A percentile compares a stretch with the other conserved stretches of the same genome.
Evolutionary conservation across 1,140 invertebrate species (phyloP).

Genomic region (Neotoxoptera formosana): DNA sequence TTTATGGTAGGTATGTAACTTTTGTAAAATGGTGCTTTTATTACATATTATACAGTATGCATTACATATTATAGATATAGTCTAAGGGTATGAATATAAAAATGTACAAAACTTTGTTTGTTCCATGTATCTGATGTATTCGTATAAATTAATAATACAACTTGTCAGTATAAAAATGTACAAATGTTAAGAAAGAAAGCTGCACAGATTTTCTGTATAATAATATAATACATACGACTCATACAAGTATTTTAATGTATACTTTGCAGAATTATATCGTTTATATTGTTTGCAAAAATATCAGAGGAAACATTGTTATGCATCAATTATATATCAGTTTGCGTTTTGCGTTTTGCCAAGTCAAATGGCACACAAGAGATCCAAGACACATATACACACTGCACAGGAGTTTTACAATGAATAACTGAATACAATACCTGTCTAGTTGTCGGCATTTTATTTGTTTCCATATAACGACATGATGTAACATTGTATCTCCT

Average conservation of each 20-base stretch:
- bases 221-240: neutral
- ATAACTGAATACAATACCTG: slow-evolving; percentile 35
- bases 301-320: slow-evolving; percentile 4
- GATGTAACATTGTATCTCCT: slow-evolving; percentile 8
- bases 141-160: neutral
- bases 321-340: slow-evolving; percentile 13
- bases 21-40: neutral
- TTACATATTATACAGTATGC: neutral
- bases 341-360: neutral
- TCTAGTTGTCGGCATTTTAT: slow-evolving; percentile 24
- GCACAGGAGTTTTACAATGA: slow-evolving; percentile 9
- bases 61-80: neutral
- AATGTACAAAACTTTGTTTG: neutral
- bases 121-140: neutral
- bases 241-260: slow-evolving; percentile 4
- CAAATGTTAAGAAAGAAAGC: neutral
- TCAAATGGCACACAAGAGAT: neutral
- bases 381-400: neutral
- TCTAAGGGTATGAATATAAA: neutral
- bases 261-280: slow-evolving; percentile 3
- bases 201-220: neutral
- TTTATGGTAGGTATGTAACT: neutral
- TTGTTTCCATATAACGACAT: slow-evolving; percentile 30
- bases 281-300: slow-evolving; percentile 19
- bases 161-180: neutral